A percentile compares a stretch with the other conserved stretches of the same genome.
Evolutionary conservation across 1,140 invertebrate genomes (phyloP).

Genomic region (Penaeus indicus): DNA sequence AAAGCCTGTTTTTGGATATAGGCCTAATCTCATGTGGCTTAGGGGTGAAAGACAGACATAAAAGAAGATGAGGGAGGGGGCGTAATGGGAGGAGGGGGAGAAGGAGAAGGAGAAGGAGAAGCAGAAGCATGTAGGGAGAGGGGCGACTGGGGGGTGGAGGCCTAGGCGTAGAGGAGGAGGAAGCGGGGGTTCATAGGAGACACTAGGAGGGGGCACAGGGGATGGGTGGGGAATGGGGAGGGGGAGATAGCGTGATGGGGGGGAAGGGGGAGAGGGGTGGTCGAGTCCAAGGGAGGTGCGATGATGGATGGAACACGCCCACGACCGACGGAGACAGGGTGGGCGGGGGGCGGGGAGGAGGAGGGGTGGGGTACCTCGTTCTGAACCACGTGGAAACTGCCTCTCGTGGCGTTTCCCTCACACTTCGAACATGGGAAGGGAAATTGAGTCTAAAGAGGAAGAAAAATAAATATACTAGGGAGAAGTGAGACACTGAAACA

Average conservation of each 20-base stretch:
- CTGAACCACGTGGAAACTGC: too few species aligned
- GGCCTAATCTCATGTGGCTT: too few species aligned
- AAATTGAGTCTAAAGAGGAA: conserved; percentile 26
- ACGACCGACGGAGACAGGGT: conserved; percentile 14
- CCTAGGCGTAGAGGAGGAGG: background rate
- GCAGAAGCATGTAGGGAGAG: too few species aligned
- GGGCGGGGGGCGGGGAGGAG: too few species aligned
- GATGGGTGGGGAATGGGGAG: background rate
- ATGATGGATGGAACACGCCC: background rate
- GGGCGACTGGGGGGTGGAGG: background rate
- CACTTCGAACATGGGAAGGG: background rate
- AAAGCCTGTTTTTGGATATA: too few species aligned
- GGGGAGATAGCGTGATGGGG: background rate
- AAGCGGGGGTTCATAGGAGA: background rate
- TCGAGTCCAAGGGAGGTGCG: too few species aligned
- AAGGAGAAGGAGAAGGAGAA: background rate
- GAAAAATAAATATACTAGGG: too few species aligned
- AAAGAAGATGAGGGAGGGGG: conserved; percentile 4
- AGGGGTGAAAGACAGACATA: conserved; percentile 12
- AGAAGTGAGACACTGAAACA: conserved; percentile 20
- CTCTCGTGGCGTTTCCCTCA: too few species aligned
- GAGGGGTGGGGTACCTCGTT: too few species aligned
- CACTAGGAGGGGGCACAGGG: background rate
- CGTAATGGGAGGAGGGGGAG: conserved; percentile 7
- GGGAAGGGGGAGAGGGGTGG: background rate